Base-by-base conservation (phyloP, 2,888 invertebrate species). In the Orchesella flavescens region DNA sequence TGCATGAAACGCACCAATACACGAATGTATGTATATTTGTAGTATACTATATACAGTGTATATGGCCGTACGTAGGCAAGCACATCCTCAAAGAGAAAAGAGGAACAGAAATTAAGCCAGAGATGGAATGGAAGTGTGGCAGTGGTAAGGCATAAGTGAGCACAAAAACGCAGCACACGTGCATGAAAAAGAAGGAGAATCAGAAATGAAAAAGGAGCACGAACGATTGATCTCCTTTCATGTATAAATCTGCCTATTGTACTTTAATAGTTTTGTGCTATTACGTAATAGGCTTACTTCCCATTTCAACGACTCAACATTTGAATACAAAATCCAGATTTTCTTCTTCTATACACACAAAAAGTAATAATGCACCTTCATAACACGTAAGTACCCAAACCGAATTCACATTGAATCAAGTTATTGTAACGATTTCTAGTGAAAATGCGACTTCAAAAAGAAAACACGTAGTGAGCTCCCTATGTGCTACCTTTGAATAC, bases 221-320 rank as follows among this genome's bases (percentile, higher is more conserved):
- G 66, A 76, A 65, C 75, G 75, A 76, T 77, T 77, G 77, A 68
- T 68, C 77, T 77, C 77, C 24, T 23, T 61, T 63, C 63, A 61
- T 63, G 71, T 65, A 79, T 63, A 79, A 79, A 72, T 63, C 71
- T 72, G 79, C n/a, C 79, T 63, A 63, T 72, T 72, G 79, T 74
- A 24, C 59, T 68, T 69, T 83, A 83, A 83, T 77, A 83, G 83
- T 83, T 77, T 57, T 34, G 55, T 43, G 49, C 83, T 83, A 83
- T 77, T 83, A 77, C 17, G 65, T 83, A 83, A 83, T 83, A 83
- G 83, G 83, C 83, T 83, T 77, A 76, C 82, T 76, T 79, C 79
- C 73, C 57, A 15, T 59, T 61, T 55, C 17, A 55, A 24, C 24
- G 71, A 63, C 23, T 44, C 66, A 53, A 65, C 61, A 63, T 59